Base-by-base conservation (phyloP, 1,140 invertebrate species). In the Pollicipes pollicipes region DNA sequence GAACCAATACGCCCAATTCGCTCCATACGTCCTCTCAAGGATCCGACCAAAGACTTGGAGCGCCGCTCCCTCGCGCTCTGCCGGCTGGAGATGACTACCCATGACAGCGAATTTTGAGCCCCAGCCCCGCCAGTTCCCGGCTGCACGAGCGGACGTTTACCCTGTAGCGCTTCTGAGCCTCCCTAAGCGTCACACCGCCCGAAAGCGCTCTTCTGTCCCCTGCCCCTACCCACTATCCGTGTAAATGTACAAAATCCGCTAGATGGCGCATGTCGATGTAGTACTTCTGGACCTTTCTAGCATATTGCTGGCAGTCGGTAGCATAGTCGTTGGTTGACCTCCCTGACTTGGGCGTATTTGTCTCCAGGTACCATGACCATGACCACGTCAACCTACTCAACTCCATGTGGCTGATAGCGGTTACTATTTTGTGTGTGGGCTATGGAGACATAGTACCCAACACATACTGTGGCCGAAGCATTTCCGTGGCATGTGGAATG, bases 361-460 rank as follows among this genome's bases (percentile, higher is more conserved):
- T 74, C 76, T 78, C 72, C 75, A 91, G 89, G 84, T 88, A 88
- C 83, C 88, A 90, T 81, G 89, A 91, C 81, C 87, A 88, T 81
- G 88, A 90, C 80, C 90, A 93, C 83, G 88, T 87, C 76, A 93
- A 93, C 85, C 87, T 92, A 80, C 85, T 93, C 80, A 93, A 93
- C 84, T 89, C 90, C 78, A 90, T 93, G 89, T 93, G 90, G 90
- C 85, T 94, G 84, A 92, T 91, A 76, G 89, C 90, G 78, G 91
- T 90, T 80, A 93, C 90, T 73, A 91, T 93, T 83, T 76, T 88
- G 79, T 88, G 87, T 84, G 86, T 88, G 76, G 87, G 87, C 76
- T 88, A 88, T 79, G 87, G 87, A 75, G 93, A 95, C 83, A 92
- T 95, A 78, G 92, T 95, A 76, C 93, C 93, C 76, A 93, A 94